Evolutionary conservation across 2,113 vertebrate species (phyloP), one percentile per base, ranked within the genome.

Genomic region (Xiphophorus maculatus): DNA sequence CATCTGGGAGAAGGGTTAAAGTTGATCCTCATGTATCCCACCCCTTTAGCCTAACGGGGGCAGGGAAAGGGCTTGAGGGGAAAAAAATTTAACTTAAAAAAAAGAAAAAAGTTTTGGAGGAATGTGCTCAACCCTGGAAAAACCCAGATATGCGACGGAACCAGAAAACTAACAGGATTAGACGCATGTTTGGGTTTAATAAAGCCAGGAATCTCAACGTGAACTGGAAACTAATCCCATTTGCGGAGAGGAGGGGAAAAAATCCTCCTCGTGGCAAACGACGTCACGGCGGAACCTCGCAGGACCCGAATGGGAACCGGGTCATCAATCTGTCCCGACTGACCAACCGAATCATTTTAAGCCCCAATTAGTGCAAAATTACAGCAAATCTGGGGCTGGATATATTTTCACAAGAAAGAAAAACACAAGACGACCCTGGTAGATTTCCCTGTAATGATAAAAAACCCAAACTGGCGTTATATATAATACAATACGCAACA

Each of bases 1-100:
- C 92, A 93, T 94, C 91, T 93, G 92, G 90, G 81, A 84, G 82
- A 71, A 40, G 40, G 65, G 69, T 85, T 89, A 67, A 32, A 75
- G 79, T 33, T 72, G 30, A 74, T 81, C 70, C 54, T 72, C 40
- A 44, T 69, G 37, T 22, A 69, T 33, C 74, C 79, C 67, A 80
- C 48, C 74, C 51, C 61, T 35, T 0, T 10, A 58, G 51, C 51
- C 51, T 58, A 3, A 9, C 51, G 17, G 11, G 62, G 15, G 42
- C 28, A 61, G 33, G 63, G 19, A 14, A 44, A 61, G 29, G 51
- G 1, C 58, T 74, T 14, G 32, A 67, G 60, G 14, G 33, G 1
- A 48, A 66, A 42, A 42, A 15, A 37, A 8, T 25, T 27, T 7
- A 75, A 71, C 66, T 0, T 29, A 5, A 30, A 69, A 11, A 63